These are phyloP conservation scores for Linnaemya vulpina DNA, from an alignment of 2,888 invertebrate genomes.

Conservation along the genomic window DNA sequence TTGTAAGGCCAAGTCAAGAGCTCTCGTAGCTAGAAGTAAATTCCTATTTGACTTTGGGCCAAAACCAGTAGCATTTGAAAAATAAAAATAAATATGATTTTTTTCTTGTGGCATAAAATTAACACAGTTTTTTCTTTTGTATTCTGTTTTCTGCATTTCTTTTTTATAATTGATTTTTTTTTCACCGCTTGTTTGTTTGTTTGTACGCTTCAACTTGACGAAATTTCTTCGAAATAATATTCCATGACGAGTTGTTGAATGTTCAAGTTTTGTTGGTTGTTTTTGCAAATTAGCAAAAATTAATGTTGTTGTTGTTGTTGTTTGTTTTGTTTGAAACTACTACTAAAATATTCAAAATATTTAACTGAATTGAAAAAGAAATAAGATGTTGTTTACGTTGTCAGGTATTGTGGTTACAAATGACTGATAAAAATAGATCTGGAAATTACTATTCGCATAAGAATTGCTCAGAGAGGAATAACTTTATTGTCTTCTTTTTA, in stretches of 20 bases:
- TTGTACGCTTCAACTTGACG: constrained; percentile 10
- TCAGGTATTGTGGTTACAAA: background rate
- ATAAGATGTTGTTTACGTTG: background rate
- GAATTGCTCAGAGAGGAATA: background rate
- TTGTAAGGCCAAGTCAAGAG: constrained; percentile 6
- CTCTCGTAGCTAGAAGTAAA: background rate
- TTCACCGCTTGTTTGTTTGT: background rate
- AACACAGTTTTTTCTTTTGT: constrained; percentile 26
- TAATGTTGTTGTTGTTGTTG: background rate
- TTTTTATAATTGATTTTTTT: constrained; percentile 15
- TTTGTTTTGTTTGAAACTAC: background rate
- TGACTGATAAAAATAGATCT: constrained; percentile 3
- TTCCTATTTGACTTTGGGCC: constrained; percentile 29
- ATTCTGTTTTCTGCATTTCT: constrained; percentile 27
- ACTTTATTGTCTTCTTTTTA: background rate
- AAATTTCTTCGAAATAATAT: constrained; percentile 50
- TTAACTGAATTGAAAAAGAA: background rate
- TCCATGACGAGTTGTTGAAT: constrained; percentile 27
- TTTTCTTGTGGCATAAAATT: constrained; percentile 25
- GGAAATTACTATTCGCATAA: background rate
- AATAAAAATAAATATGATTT: background rate
- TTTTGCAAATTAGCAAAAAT: constrained; percentile 16
- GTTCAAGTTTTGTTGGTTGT: constrained; percentile 12
- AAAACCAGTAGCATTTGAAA: constrained; percentile 35
- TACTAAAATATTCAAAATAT: constrained; percentile 16